Evolutionary conservation across 2,888 invertebrate species (phyloP), one percentile per base, ranked within the genome.

Genomic region (Rhodophaea formosa): DNA sequence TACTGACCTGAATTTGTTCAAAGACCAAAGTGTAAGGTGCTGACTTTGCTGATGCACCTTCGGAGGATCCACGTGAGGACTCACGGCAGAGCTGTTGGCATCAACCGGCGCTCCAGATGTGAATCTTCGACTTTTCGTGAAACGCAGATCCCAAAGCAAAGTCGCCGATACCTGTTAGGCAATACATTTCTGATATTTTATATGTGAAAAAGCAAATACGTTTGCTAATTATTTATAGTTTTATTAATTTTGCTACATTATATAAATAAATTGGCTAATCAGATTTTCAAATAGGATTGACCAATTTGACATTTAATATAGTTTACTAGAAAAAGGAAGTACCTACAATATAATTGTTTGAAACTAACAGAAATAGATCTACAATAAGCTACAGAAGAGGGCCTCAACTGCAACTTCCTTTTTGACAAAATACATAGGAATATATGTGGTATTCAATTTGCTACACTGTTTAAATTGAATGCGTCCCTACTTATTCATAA

Each of bases 1-100:
- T 72, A 71, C 70, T 82, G 72, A 81, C 86, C 86, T 85, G 69
- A 71, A 77, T 83, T 73, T 86, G 82, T 83, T 85, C 65, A 80
- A 82, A 84, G 81, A 80, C 69, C 58, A 68, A 72, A 74, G 71
- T 73, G 70, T 75, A 77, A 74, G 74, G 74, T 79, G 78, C 63
- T 68, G 62, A 59, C 67, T 70, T 65, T 68, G 70, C 67, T 73
- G 68, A 74, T 75, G 72, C 73, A 66, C 66, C 67, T 72, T 70
- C 77, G 74, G 67, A 77, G 82, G 77, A 79, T 74, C 72, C 69
- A 69, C 71, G 72, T 64, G 75, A 78, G 79, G 85, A 84, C 76
- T 72, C 70, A 72, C 67, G 72, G 79, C 79, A 69, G 76, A 69
- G 75, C 77, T 71, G 69, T 73, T 75, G 75, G 73, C 70, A 70